A percentile compares a stretch with the other conserved stretches of the same genome.
phyloP scores from a whole-genome alignment of 2,797 vertebrate genomes.

The Aeoliscus strigatus region DNA sequence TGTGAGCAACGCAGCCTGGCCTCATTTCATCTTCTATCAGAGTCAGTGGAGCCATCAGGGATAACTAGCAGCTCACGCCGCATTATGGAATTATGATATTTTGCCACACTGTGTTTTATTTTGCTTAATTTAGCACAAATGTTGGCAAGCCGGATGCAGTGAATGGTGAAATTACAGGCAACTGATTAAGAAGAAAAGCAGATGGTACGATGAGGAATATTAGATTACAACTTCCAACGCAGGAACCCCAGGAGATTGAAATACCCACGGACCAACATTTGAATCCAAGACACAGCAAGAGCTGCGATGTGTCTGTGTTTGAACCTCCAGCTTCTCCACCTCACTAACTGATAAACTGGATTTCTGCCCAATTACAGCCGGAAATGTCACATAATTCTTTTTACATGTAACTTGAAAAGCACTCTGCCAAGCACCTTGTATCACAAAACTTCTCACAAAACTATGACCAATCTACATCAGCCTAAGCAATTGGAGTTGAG shows the following conservation, averaged over 20 bases:
- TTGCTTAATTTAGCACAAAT: slow-evolving; percentile 25
- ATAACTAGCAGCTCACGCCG: slow-evolving; percentile 45
- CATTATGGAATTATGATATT: slow-evolving; percentile 32
- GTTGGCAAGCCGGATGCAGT: slow-evolving; percentile 8
- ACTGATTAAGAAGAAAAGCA: slow-evolving; percentile 45
- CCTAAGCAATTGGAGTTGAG: too few species aligned
- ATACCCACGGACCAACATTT: slow-evolving; percentile 51
- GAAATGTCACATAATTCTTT: neutral
- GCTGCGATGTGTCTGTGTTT: slow-evolving; percentile 30
- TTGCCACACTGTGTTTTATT: slow-evolving; percentile 21
- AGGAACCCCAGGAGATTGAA: slow-evolving; percentile 50
- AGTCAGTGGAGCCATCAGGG: slow-evolving; percentile 58
- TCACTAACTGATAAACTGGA: slow-evolving; percentile 10
- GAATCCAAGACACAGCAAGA: slow-evolving; percentile 35
- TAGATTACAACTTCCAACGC: slow-evolving; percentile 46
- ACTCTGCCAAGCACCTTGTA: too few species aligned
- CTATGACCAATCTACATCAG: too few species aligned
- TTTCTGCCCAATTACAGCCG: slow-evolving; percentile 11
- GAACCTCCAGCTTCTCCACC: slow-evolving; percentile 50
- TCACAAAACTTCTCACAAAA: too few species aligned
- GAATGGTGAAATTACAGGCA: slow-evolving; percentile 10
- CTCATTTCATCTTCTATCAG: slow-evolving; percentile 78
- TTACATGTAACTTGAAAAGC: too few species aligned
- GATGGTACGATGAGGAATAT: slow-evolving; percentile 48
- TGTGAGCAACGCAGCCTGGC: slow-evolving; percentile 56